A percentile compares a stretch with the other conserved stretches of the same genome.
phyloP scores from a whole-genome alignment of 2,797 vertebrate species.

The Thaleichthys pacificus region DNA sequence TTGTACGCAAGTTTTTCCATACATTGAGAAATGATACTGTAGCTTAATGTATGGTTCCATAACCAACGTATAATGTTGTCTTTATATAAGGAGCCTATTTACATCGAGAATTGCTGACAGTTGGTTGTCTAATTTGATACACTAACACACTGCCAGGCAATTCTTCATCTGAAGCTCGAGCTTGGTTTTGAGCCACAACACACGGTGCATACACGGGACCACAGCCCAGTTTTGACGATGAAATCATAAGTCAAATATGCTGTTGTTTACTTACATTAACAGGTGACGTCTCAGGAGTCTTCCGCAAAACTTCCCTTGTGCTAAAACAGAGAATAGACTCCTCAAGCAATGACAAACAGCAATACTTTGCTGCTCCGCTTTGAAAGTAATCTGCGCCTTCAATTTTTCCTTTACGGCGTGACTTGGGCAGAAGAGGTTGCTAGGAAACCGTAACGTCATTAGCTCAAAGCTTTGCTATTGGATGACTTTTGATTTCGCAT shows the following conservation, averaged over 20 bases:
- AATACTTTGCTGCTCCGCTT: neutral
- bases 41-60: neutral
- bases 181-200: no score
- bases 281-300: neutral
- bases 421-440: constrained; percentile 38
- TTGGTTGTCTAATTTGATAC: no score
- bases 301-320: neutral
- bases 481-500: neutral
- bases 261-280: constrained; percentile 1
- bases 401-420: constrained; percentile 29
- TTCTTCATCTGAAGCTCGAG: no score
- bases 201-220: neutral
- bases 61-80: neutral
- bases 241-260: neutral
- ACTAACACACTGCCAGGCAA: no score
- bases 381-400: constrained; percentile 23
- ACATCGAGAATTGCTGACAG: no score
- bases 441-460: constrained; percentile 39
- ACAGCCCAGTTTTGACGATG: neutral
- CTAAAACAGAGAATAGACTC: constrained; percentile 17
- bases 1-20: no score
- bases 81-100: neutral
- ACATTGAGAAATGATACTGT: no score
- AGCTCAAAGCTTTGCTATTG: constrained; percentile 42
- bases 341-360: constrained; percentile 21